These are phyloP conservation scores for Enoplosus armatus DNA, from an alignment of 2,797 vertebrate species.

Conservation along the genomic window DNA sequence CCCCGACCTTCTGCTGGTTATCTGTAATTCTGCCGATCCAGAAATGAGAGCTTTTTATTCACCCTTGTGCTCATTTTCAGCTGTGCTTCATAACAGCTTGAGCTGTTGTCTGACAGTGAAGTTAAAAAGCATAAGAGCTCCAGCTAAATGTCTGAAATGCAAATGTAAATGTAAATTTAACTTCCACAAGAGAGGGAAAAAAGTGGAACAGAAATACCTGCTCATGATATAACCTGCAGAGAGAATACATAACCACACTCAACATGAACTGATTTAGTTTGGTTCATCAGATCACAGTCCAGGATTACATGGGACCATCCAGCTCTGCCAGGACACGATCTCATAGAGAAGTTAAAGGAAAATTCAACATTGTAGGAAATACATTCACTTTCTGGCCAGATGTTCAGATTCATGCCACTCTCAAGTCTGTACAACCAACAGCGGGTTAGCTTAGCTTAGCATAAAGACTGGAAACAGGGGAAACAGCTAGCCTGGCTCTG, in stretches of 20 bases:
- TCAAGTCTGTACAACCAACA: no score
- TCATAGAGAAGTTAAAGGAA: neutral
- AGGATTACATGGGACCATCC: neutral
- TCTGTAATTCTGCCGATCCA: neutral
- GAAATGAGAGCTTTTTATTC: neutral
- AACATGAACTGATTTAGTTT: neutral
- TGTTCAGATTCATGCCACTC: no score
- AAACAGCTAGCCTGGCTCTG: no score
- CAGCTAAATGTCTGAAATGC: slow-evolving; percentile 31
- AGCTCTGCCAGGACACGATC: neutral
- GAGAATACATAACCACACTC: neutral
- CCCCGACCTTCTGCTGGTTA: neutral
- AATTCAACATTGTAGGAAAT: neutral
- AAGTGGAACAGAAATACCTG: slow-evolving; percentile 1
- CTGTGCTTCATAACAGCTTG: neutral
- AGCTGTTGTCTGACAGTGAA: slow-evolving; percentile 11
- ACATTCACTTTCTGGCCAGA: no score
- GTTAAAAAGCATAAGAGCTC: slow-evolving; percentile 12
- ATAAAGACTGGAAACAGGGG: no score
- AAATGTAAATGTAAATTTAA: slow-evolving; percentile 18
- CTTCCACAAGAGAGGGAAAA: neutral
- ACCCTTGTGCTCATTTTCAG: slow-evolving; percentile 6
- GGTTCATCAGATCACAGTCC: neutral
- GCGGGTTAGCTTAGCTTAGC: no score
- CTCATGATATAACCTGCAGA: neutral